Evolutionary conservation across 2,797 vertebrate species (phyloP).

Genomic region (Enteromius thamalakanensis): DNA sequence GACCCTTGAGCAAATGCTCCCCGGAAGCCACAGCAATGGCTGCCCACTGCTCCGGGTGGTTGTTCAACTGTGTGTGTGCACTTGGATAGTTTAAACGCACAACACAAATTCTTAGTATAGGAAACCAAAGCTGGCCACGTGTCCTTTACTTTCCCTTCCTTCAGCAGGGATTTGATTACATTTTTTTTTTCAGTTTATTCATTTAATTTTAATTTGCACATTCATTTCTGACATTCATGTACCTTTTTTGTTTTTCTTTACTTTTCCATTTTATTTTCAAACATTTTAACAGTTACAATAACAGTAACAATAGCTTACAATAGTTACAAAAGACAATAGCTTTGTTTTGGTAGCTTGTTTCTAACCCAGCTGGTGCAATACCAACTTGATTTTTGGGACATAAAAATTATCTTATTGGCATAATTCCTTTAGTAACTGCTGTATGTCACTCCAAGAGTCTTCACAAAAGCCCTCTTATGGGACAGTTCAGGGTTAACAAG

Average conservation of each 20-base stretch:
- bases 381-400: neutral
- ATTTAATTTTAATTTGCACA: neutral
- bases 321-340: neutral
- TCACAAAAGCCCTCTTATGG: neutral
- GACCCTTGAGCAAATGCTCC: too few relatives aligned
- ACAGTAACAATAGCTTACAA: too few relatives aligned
- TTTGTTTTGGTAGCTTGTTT: neutral
- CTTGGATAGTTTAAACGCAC: neutral
- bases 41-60: too few relatives aligned
- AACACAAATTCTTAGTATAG: too few relatives aligned
- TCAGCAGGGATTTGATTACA: neutral
- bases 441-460: neutral
- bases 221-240: neutral
- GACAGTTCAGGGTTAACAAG: neutral
- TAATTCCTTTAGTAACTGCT: neutral
- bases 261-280: neutral
- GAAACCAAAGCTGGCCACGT: too few relatives aligned
- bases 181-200: neutral
- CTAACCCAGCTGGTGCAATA: neutral
- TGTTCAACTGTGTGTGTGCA: too few relatives aligned
- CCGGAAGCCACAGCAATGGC: too few relatives aligned
- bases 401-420: neutral
- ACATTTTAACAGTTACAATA: too few relatives aligned
- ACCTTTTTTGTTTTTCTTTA: too few relatives aligned
- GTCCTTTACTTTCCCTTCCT: too few relatives aligned